A percentile compares a stretch with the other conserved stretches of the same genome.
Conservation (phyloP, 2,797 vertebrate species). For the Phoxinus dragarum region DNA sequence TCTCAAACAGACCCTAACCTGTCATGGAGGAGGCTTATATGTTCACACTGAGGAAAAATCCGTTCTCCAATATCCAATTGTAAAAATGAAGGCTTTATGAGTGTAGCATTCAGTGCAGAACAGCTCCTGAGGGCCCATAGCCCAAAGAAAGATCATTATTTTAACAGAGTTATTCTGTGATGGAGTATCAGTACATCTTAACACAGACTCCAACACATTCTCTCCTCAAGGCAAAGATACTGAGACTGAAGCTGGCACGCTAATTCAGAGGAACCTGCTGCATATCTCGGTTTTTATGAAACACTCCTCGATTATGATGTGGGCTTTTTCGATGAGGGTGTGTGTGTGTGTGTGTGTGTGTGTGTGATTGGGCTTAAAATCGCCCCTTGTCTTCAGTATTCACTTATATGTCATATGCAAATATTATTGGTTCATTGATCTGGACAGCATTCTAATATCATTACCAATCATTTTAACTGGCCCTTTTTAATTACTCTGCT, state of each 20-base stretch:
- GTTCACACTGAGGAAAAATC: slow-evolving; percentile 69
- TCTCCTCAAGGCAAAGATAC: slow-evolving; percentile 61
- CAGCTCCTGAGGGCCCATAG: slow-evolving; percentile 79
- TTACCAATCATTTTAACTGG: slow-evolving; percentile 24
- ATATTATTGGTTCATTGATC: slow-evolving; percentile 35
- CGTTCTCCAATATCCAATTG: slow-evolving; percentile 80
- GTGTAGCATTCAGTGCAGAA: slow-evolving; percentile 78
- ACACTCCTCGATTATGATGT: too few species aligned
- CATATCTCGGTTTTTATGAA: not conserved
- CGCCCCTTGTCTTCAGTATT: not conserved
- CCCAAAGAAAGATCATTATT: slow-evolving; percentile 83
- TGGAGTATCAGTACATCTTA: slow-evolving; percentile 79
- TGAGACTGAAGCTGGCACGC: slow-evolving; percentile 55
- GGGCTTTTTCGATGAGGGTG: not conserved
- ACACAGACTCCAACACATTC: slow-evolving; percentile 73
- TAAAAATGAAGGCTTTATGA: slow-evolving; percentile 81
- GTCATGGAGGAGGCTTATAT: slow-evolving; percentile 63
- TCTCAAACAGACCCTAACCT: slow-evolving; percentile 34
- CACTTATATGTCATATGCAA: not conserved
- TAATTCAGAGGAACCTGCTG: slow-evolving; percentile 48
- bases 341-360: not conserved
- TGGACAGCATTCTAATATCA: not conserved
- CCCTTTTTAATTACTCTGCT: not conserved
- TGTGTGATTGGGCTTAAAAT: not conserved
- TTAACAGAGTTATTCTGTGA: slow-evolving; percentile 82